A percentile compares a stretch with the other conserved stretches of the same genome.
phyloP scores from a whole-genome alignment of 2,797 vertebrate genomes.

The Acanthis flammea region DNA sequence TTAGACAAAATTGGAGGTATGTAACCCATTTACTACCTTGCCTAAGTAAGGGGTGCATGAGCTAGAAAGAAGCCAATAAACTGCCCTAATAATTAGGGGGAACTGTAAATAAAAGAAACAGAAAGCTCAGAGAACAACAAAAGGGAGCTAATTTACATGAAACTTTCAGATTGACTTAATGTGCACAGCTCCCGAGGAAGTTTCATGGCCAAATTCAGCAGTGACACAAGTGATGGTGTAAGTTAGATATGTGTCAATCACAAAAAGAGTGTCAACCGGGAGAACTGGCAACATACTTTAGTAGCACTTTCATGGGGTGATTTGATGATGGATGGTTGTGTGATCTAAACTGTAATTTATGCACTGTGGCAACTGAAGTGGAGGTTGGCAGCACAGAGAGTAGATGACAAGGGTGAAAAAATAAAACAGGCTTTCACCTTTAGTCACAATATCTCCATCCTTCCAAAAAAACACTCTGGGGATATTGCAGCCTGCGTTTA shows the following conservation, averaged over 20 bases:
- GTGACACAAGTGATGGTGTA: slow-evolving; percentile 51
- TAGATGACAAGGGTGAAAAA: slow-evolving; percentile 68
- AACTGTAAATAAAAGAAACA: not conserved
- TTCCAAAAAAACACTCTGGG: slow-evolving; percentile 12
- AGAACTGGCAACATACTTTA: slow-evolving; percentile 58
- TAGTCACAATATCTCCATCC: slow-evolving; percentile 45
- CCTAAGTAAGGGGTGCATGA: not conserved
- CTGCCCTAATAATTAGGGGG: not conserved
- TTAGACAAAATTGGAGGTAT: not conserved
- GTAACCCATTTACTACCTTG: not conserved
- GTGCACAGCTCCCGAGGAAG: slow-evolving; percentile 4
- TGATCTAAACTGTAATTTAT: slow-evolving; percentile 67
- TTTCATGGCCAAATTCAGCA: slow-evolving; percentile 60
- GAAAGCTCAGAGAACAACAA: slow-evolving; percentile 6
- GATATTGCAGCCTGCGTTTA: not conserved
- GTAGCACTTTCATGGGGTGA: slow-evolving; percentile 57
- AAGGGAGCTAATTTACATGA: slow-evolving; percentile 21
- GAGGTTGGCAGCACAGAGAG: slow-evolving; percentile 61
- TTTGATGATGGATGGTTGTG: slow-evolving; percentile 63
- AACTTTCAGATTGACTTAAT: slow-evolving; percentile 42
- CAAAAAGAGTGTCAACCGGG: slow-evolving; percentile 58
- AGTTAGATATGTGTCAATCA: slow-evolving; percentile 66
- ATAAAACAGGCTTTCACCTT: slow-evolving; percentile 66
- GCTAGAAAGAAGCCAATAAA: not conserved
- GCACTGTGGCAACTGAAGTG: slow-evolving; percentile 67